phyloP scores from a whole-genome alignment of 2,113 vertebrate species.

The Microtus pennsylvanicus region DNA sequence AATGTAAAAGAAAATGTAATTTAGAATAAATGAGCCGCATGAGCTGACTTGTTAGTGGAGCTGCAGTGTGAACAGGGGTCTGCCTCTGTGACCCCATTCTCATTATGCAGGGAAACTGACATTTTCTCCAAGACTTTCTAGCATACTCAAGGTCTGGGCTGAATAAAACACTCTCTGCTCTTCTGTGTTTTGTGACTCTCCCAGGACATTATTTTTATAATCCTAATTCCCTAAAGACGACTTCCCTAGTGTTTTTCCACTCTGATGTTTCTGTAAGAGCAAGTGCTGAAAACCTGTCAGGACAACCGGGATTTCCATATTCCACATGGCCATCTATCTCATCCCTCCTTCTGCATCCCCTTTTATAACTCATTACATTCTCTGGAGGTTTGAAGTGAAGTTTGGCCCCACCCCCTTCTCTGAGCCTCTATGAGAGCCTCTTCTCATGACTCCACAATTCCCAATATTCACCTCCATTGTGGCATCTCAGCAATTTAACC shows the following conservation, averaged over 20 bases:
- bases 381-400: not conserved
- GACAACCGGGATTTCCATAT: not conserved
- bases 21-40: not conserved
- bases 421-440: not conserved
- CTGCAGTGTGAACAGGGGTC: not conserved
- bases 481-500: not conserved
- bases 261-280: not conserved
- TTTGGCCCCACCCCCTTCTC: not conserved
- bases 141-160: not conserved
- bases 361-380: not conserved
- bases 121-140: not conserved
- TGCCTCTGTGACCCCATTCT: not conserved
- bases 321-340: not conserved
- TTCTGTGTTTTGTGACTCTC: not conserved
- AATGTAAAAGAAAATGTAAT: not conserved
- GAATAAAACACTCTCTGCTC: not conserved
- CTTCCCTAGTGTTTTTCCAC: not conserved
- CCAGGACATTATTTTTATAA: not conserved
- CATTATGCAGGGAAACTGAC: not conserved
- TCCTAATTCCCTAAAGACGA: not conserved
- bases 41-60: not conserved
- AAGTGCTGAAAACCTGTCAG: not conserved
- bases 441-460: not conserved
- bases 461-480: not conserved
- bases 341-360: too few species aligned